phyloP scores from a whole-genome alignment of 2,797 vertebrate species.

The Cynopterus sphinx region DNA sequence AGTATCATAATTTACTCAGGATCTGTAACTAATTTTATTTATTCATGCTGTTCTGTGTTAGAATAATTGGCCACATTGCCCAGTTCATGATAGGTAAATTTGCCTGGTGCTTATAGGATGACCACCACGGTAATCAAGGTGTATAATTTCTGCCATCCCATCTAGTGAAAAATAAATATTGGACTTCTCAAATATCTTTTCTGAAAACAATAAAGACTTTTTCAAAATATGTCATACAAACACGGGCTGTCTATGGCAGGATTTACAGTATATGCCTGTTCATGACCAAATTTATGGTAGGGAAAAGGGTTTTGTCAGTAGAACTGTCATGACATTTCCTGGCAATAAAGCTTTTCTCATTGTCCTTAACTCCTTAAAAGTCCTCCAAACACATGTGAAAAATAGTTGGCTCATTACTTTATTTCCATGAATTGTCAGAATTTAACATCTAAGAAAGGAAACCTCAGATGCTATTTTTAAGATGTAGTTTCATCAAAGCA shows the following conservation, averaged over 20 bases:
- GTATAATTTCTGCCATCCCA: neutral
- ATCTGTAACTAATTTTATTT: neutral
- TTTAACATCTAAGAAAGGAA: neutral
- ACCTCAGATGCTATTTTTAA: neutral
- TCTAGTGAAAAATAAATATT: neutral
- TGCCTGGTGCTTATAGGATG: neutral
- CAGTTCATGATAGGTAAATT: neutral
- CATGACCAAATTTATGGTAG: neutral
- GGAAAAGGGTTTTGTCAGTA: neutral
- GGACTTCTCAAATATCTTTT: neutral
- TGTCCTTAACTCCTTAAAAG: neutral
- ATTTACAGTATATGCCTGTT: too few relatives aligned
- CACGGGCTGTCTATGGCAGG: neutral
- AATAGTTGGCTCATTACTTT: neutral
- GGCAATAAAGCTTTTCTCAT: neutral
- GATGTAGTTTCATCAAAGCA: neutral
- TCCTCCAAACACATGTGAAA: neutral
- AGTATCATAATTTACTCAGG: neutral
- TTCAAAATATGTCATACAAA: neutral
- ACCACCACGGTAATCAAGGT: neutral
- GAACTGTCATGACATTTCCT: neutral
- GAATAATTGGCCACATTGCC: neutral
- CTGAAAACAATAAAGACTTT: neutral
- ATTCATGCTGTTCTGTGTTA: neutral
- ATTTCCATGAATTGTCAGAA: neutral